Percentiles rank a stretch among this genome's conserved stretches.
Evolutionary conservation across 92 coral and sea anemone genomes (phyloP).

Genomic region (Porites evermanni): DNA sequence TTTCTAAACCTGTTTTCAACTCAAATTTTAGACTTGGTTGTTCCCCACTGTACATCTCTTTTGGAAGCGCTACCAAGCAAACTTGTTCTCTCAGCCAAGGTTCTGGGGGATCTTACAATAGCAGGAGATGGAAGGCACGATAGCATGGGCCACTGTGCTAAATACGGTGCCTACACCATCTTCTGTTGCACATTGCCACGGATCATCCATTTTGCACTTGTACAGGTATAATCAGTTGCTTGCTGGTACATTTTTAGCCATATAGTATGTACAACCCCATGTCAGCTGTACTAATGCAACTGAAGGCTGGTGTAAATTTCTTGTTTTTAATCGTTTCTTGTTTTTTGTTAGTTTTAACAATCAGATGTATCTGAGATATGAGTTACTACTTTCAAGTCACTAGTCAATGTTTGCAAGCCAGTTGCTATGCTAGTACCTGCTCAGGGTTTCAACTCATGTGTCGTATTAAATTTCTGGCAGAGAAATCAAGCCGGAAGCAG

Average conservation of each 20-base stretch:
- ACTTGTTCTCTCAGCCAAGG: conserved; percentile 5
- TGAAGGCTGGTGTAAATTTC: too few relatives aligned
- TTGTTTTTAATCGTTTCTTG: too few relatives aligned
- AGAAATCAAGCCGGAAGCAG: conserved; percentile 71
- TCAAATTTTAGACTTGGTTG: background rate
- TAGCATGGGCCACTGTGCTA: conserved; percentile 45
- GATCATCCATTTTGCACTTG: conserved; percentile 65
- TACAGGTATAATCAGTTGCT: conserved; percentile 50
- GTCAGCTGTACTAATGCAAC: too few relatives aligned
- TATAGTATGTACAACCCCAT: too few relatives aligned
- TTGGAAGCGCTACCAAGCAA: conserved; percentile 22
- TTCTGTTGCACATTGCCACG: conserved; percentile 51
- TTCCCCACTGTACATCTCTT: background rate
- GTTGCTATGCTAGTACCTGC: too few relatives aligned
- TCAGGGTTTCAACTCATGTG: background rate
- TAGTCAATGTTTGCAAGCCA: background rate
- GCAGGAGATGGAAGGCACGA: conserved; percentile 47
- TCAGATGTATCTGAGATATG: too few relatives aligned
- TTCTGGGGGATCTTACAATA: background rate
- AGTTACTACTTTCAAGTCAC: too few relatives aligned
- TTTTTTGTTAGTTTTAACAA: too few relatives aligned
- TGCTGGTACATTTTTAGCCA: background rate
- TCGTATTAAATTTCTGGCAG: conserved; percentile 43
- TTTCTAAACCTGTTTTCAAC: too few relatives aligned
- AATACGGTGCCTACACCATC: conserved; percentile 24